These are phyloP conservation scores for Cydia strobilella DNA, from an alignment of 1,140 invertebrate genomes.

Conservation along the genomic window DNA sequence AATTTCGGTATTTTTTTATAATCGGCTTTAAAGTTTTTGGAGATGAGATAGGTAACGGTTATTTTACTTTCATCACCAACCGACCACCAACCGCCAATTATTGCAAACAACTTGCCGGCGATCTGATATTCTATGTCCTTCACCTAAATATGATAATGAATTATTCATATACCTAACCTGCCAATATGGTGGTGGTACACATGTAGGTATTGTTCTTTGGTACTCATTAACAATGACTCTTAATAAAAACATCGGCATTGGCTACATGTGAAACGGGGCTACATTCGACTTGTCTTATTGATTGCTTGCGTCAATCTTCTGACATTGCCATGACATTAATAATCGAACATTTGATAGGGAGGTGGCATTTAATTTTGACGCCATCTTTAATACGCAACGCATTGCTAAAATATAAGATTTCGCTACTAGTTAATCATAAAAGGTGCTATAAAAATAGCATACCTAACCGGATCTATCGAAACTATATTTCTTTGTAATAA, in stretches of 20 bases:
- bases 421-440: too few relatives aligned
- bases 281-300: neutral
- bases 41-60: too few relatives aligned
- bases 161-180: slow-evolving; percentile 40
- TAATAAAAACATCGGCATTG: neutral
- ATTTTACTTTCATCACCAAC: too few relatives aligned
- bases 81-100: neutral
- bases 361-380: too few relatives aligned
- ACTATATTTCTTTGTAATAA: too few relatives aligned
- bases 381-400: too few relatives aligned
- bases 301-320: neutral
- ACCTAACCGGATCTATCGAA: too few relatives aligned
- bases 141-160: slow-evolving; percentile 43
- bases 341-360: too few relatives aligned
- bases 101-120: neutral
- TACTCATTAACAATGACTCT: slow-evolving; percentile 5
- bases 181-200: slow-evolving; percentile 25
- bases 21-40: too few relatives aligned
- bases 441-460: too few relatives aligned
- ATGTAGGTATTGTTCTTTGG: slow-evolving; percentile 40
- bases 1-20: too few relatives aligned
- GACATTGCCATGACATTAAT: neutral
- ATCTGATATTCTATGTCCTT: slow-evolving; percentile 34
- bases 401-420: too few relatives aligned
- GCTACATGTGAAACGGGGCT: neutral